Conservation (phyloP, 1,140 invertebrate species). For the Zaprionus capensis region DNA sequence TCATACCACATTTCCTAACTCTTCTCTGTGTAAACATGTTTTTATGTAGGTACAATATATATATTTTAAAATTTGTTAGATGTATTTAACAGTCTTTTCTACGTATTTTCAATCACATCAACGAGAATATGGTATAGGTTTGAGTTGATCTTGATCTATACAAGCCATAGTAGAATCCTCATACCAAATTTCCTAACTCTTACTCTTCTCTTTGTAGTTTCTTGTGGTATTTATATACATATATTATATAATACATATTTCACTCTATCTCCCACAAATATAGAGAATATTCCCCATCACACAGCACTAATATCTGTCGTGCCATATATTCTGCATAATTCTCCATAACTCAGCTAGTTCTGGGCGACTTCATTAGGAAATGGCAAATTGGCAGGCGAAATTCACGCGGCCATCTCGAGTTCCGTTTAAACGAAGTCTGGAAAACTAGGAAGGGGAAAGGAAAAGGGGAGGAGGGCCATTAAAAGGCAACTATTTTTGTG, state of each 20-base stretch:
- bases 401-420: constrained; percentile 61
- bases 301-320: no score
- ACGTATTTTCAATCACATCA: no score
- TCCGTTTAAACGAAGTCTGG: constrained; percentile 51
- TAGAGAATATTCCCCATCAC: not conserved
- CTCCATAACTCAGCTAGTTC: constrained; percentile 8
- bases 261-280: not conserved
- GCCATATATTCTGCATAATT: not conserved
- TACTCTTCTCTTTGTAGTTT: not conserved
- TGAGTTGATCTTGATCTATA: no score
- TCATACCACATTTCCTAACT: not conserved
- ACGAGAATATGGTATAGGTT: no score
- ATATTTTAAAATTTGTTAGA: no score
- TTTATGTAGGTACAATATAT: no score
- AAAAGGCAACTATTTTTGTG: constrained; percentile 29
- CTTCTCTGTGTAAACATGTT: not conserved
- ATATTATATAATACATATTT: not conserved
- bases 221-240: not conserved
- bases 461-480: constrained; percentile 6
- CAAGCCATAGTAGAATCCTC: no score
- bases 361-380: constrained; percentile 42
- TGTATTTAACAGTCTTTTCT: no score
- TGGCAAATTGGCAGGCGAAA: constrained; percentile 47
- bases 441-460: constrained; percentile 6
- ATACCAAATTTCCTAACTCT: no score